Base-by-base conservation (phyloP, 2,888 invertebrate species). In the Cryptosula pallasiana region DNA sequence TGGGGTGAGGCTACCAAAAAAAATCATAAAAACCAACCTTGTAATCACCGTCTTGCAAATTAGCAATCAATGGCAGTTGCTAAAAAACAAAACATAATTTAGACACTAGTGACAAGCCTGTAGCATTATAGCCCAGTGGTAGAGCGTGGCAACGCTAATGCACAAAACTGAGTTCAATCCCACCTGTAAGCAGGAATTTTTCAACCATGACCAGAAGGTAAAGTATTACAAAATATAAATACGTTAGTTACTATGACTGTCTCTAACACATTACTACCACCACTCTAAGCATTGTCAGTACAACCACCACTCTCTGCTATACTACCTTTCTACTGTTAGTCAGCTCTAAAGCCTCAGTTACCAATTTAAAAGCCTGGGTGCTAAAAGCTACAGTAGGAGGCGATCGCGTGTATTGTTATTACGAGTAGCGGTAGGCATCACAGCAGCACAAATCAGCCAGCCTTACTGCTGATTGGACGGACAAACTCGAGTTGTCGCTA, bases 391-490 rank as follows among this genome's bases (percentile, higher is more conserved):
- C 45, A 13, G 45, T 13, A 45, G 45, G 45, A n/a, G n/a, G n/a
- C n/a, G n/a, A n/a, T 20, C 45, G 45, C 45, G 45, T 45, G 45
- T 5, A 20, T 45, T 45, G 45, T 45, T 45, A 45, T 45, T 20
- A 45, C 5, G 20, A 20, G 45, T 20, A 45, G 45, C 45, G 45
- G 45, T 45, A 45, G 45, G 45, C 45, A 45, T 45, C 45, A 45
- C 45, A 45, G 45, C 45, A 20, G 45, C 45, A 27, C 63, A 63
- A 25, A 25, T 5, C 63, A 9, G 63, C 63, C 20, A 20, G 45
- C 27, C 63, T 63, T 63, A 63, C 63, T 9, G 63, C 63, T 63
- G 63, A 63, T 63, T 63, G 63, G 34, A 63, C n/a, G 32, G 63
- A 63, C 32, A 63, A 63, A 27, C 29, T 32, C 32, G 32, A 9